Percentiles rank a stretch among this genome's conserved stretches.
phyloP scores from a whole-genome alignment of 2,113 vertebrate species.

The Pipra filicauda region DNA sequence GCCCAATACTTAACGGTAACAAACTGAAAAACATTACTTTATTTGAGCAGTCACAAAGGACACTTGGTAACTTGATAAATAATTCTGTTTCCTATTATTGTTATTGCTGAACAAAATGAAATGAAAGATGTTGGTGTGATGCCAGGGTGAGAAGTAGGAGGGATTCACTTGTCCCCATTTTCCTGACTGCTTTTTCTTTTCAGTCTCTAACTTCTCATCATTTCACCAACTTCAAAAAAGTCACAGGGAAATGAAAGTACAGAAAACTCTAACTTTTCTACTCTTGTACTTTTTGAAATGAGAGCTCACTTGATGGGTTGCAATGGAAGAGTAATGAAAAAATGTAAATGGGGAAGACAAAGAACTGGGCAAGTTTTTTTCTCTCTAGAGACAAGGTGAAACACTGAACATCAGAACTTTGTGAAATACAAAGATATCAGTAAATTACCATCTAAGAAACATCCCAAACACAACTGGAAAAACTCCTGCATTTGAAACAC shows the following conservation, averaged over 20 bases:
- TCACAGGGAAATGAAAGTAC: not conserved
- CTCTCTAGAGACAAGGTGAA: not conserved
- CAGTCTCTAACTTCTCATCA: not conserved
- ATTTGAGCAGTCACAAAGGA: not conserved
- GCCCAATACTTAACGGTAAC: not conserved
- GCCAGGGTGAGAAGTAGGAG: not conserved
- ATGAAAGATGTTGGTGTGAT: not conserved
- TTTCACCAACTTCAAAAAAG: not conserved
- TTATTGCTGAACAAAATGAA: conserved; percentile 37
- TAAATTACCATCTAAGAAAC: not conserved
- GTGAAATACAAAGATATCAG: not conserved
- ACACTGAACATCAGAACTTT: not conserved
- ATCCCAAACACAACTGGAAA: not conserved
- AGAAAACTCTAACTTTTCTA: not conserved
- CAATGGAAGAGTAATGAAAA: not conserved
- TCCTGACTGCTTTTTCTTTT: not conserved
- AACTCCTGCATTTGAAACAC: not conserved
- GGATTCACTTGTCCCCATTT: not conserved
- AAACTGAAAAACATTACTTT: not conserved
- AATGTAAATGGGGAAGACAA: not conserved
- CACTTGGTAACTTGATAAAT: conserved; percentile 6
- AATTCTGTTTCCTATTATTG: conserved; percentile 11
- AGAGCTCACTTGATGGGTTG: not conserved
- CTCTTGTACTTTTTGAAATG: not conserved
- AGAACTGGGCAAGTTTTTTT: not conserved